Conservation (phyloP, 2,113 vertebrate species). For the Aix galericulata region DNA sequence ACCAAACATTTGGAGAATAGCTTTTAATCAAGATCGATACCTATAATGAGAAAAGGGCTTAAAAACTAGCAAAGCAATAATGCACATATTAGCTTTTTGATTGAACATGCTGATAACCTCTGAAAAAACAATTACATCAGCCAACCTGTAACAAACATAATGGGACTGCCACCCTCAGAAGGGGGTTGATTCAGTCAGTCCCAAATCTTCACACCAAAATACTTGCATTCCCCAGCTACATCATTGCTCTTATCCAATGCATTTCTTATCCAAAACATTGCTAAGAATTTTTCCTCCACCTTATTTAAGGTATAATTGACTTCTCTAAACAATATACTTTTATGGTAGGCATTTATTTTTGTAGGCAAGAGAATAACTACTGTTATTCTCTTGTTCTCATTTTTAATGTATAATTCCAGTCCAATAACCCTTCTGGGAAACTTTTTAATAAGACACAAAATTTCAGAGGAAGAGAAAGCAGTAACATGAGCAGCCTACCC, state of each 20-base stretch:
- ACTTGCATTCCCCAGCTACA: background rate
- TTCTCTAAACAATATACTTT: slow-evolving; percentile 15
- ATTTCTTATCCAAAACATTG: background rate
- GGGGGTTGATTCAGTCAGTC: background rate
- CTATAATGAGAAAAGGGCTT: slow-evolving; percentile 67
- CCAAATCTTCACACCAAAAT: background rate
- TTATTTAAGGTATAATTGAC: slow-evolving; percentile 33
- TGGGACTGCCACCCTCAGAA: background rate
- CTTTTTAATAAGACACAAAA: slow-evolving; percentile 55
- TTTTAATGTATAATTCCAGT: slow-evolving; percentile 31
- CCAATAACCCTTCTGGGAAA: slow-evolving; percentile 47
- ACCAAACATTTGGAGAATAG: slow-evolving; percentile 57
- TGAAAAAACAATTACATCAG: slow-evolving; percentile 32
- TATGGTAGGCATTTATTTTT: background rate
- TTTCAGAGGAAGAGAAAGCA: slow-evolving; percentile 52
- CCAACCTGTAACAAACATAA: slow-evolving; percentile 34
- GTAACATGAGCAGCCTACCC: background rate
- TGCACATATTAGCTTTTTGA: slow-evolving; percentile 60
- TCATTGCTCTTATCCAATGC: background rate
- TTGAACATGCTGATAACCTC: slow-evolving; percentile 60
- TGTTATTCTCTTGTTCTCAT: background rate
- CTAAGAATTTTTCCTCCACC: background rate
- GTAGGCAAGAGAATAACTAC: background rate
- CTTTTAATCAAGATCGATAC: slow-evolving; percentile 63
- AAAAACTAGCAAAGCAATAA: slow-evolving; percentile 69